These are phyloP conservation scores for Athalia cordata DNA, from an alignment of 2,888 invertebrate genomes.

Conservation along the genomic window DNA sequence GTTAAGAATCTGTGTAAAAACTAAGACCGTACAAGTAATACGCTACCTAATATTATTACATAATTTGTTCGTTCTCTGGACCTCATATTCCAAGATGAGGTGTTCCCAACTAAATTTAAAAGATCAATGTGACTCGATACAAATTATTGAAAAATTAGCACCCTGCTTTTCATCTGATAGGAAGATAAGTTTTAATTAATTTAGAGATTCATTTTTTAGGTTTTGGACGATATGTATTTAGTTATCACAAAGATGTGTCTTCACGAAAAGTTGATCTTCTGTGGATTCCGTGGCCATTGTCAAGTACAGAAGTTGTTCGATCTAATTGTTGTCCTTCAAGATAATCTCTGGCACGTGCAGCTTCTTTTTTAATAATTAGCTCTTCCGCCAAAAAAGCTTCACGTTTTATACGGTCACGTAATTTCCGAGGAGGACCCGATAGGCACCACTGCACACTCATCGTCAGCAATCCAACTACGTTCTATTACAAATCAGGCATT, in stretches of 20 bases:
- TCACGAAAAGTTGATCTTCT: conserved; percentile 5
- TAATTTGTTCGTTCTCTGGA: too few relatives aligned
- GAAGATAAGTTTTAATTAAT: neutral
- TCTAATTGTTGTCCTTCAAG: conserved; percentile 14
- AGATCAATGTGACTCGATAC: too few relatives aligned
- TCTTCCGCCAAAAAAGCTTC: conserved; percentile 85
- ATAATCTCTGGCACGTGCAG: conserved; percentile 73
- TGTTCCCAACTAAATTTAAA: too few relatives aligned
- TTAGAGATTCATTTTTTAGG: neutral
- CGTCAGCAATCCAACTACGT: conserved; percentile 83
- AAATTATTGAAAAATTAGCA: too few relatives aligned
- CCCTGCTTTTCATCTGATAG: too few relatives aligned
- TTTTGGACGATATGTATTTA: neutral
- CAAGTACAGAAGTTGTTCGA: neutral
- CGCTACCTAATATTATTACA: too few relatives aligned
- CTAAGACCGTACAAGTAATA: too few relatives aligned
- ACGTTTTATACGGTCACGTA: conserved; percentile 82
- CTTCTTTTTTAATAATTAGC: conserved; percentile 83
- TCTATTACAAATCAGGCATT: conserved; percentile 73
- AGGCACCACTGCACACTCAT: conserved; percentile 85
- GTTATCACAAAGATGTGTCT: neutral
- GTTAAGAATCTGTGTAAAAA: too few relatives aligned
- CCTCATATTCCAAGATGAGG: too few relatives aligned
- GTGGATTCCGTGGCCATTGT: conserved; percentile 9
- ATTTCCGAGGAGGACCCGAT: conserved; percentile 83